Evolutionary conservation across 1,140 invertebrate genomes (phyloP).

Genomic region (Habropoda laboriosa): DNA sequence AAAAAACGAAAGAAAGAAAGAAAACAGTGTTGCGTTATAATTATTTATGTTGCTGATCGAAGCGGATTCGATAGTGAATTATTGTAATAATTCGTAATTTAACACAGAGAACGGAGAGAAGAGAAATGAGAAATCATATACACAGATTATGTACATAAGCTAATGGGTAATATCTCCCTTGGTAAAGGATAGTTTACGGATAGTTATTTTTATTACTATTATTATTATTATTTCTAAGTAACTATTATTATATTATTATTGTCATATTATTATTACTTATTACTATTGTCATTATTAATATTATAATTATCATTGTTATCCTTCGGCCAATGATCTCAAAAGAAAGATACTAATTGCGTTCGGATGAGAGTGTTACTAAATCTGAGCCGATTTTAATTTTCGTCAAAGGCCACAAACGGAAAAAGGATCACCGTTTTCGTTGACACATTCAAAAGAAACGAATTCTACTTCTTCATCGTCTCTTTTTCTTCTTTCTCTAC

Average conservation of each 20-base stretch:
- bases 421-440: slow-evolving; percentile 24
- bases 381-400: slow-evolving; percentile 45
- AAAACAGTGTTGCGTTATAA: slow-evolving; percentile 71
- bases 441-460: slow-evolving; percentile 32
- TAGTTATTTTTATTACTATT: slow-evolving; percentile 79
- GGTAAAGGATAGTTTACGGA: slow-evolving; percentile 77
- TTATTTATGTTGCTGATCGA: slow-evolving; percentile 78
- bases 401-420: slow-evolving; percentile 32
- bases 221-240: slow-evolving; percentile 69
- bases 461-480: slow-evolving; percentile 10
- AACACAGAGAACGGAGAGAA: slow-evolving; percentile 49
- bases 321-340: slow-evolving; percentile 79
- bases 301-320: slow-evolving; percentile 74
- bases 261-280: slow-evolving; percentile 70
- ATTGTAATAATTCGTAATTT: slow-evolving; percentile 75
- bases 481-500: neutral
- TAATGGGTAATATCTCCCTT: slow-evolving; percentile 75
- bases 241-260: slow-evolving; percentile 69
- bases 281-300: slow-evolving; percentile 71
- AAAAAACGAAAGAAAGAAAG: neutral
- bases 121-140: slow-evolving; percentile 46
- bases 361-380: slow-evolving; percentile 44
- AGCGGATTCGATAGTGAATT: slow-evolving; percentile 72
- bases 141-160: slow-evolving; percentile 75
- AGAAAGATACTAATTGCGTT: slow-evolving; percentile 61